A percentile compares a stretch with the other conserved stretches of the same genome.
Conservation (phyloP, 37 sponge, comb jelly and placozoan species). For the Chondrosia reniformis region DNA sequence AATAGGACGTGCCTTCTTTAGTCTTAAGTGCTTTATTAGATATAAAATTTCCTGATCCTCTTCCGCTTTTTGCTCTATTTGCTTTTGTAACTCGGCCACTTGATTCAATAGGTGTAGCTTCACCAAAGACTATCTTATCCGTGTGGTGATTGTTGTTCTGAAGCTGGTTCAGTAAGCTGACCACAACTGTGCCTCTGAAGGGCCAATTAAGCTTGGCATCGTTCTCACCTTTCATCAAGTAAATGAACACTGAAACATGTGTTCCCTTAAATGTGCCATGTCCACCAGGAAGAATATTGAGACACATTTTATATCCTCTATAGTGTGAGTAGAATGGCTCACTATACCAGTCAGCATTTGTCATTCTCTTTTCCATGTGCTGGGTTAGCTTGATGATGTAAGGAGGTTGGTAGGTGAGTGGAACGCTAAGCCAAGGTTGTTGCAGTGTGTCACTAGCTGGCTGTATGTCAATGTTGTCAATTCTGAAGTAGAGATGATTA, state of each 20-base stretch:
- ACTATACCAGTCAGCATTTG: constrained; percentile 10
- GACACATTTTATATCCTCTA: constrained; percentile 39
- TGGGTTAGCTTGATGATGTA: background rate
- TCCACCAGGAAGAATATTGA: constrained; percentile 36
- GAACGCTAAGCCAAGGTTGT: no score
- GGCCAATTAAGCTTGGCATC: constrained; percentile 37
- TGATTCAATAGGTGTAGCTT: no score
- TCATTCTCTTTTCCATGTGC: background rate
- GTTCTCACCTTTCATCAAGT: constrained; percentile 27
- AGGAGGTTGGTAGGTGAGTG: no score
- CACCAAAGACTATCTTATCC: no score
- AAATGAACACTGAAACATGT: constrained; percentile 34
- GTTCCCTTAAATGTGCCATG: constrained; percentile 24
- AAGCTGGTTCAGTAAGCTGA: constrained; percentile 12
- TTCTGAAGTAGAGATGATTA: no score
- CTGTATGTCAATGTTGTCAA: no score
- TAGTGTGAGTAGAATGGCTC: constrained; percentile 22
- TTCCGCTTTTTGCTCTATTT: no score
- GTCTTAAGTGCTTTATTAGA: no score
- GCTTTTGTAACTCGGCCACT: no score
- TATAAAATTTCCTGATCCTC: no score
- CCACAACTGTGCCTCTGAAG: constrained; percentile 1
- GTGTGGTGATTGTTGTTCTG: background rate
- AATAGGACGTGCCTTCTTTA: no score
- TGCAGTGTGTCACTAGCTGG: no score